A percentile compares a stretch with the other conserved stretches of the same genome.
Evolutionary conservation across 2,888 invertebrate species (phyloP).

Genomic region (Lobophora halterata): DNA sequence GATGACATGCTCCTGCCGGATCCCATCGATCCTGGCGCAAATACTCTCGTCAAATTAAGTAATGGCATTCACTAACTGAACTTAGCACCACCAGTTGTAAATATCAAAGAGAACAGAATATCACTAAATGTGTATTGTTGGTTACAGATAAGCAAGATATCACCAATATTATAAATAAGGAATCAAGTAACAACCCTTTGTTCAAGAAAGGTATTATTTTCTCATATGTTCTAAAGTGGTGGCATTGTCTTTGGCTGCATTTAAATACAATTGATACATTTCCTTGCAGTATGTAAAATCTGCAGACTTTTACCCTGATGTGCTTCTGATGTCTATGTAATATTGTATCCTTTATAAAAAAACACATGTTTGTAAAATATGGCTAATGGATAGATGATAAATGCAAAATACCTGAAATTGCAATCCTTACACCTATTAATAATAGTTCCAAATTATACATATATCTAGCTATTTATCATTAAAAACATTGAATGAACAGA

Average conservation of each 20-base stretch:
- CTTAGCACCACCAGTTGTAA: neutral
- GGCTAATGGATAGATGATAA: no score
- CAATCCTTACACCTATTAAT: no score
- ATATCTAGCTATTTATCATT: no score
- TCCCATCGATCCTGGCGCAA: constrained; percentile 40
- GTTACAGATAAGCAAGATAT: constrained; percentile 53
- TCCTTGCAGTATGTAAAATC: constrained; percentile 26
- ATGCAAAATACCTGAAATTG: neutral
- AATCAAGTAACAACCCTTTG: constrained; percentile 43
- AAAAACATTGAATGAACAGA: no score
- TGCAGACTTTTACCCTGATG: constrained; percentile 23
- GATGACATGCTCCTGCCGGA: constrained; percentile 57
- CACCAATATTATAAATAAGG: constrained; percentile 49
- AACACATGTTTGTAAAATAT: no score
- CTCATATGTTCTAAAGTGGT: neutral
- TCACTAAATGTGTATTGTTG: neutral
- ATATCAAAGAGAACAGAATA: no score
- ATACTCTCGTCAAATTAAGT: constrained; percentile 58
- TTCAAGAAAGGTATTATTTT: constrained; percentile 59
- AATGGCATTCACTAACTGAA: constrained; percentile 26
- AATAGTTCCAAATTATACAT: no score
- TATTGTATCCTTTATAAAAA: constrained; percentile 56
- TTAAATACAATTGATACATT: constrained; percentile 5
- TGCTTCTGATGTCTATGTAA: constrained; percentile 25
- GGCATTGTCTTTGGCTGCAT: constrained; percentile 10